Conservation (phyloP, 2,797 vertebrate genomes). For the Huso huso region DNA sequence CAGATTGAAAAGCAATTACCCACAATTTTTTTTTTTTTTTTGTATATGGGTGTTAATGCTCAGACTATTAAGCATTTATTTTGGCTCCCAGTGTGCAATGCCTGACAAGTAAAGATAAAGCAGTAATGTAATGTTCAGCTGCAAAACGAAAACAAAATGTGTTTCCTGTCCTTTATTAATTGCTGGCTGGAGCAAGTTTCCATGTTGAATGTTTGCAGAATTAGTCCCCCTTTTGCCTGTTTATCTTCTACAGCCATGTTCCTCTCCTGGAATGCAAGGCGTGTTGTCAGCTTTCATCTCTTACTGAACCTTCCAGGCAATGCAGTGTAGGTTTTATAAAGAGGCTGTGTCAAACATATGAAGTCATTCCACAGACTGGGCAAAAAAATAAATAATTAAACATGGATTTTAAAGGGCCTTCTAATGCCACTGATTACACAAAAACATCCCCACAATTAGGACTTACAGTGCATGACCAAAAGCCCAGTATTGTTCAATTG, state of each 20-base stretch:
- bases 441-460: too few relatives aligned
- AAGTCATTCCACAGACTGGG: too few relatives aligned
- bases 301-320: constrained; percentile 6
- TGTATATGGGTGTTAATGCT: constrained; percentile 57
- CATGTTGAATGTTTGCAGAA: constrained; percentile 37
- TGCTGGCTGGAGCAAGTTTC: constrained; percentile 48
- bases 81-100: constrained; percentile 52
- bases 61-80: constrained; percentile 40
- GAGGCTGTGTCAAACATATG: too few relatives aligned
- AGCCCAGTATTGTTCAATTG: too few relatives aligned
- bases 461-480: too few relatives aligned
- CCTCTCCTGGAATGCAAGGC: constrained; percentile 19
- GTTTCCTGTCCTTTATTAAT: constrained; percentile 76
- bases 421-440: too few relatives aligned
- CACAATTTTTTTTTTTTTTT: constrained; percentile 30
- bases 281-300: constrained; percentile 2
- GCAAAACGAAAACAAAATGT: constrained; percentile 67
- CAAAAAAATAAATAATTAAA: too few relatives aligned
- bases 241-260: constrained; percentile 21
- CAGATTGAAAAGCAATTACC: constrained; percentile 70
- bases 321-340: too few relatives aligned
- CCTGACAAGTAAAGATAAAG: constrained; percentile 83
- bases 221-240: constrained; percentile 20
- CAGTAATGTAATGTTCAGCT: constrained; percentile 66
- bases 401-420: too few relatives aligned